Evolutionary conservation across 2,888 invertebrate genomes (phyloP), one percentile per base, ranked within the genome.

Genomic region (Chrysopilus asiliformis): DNA sequence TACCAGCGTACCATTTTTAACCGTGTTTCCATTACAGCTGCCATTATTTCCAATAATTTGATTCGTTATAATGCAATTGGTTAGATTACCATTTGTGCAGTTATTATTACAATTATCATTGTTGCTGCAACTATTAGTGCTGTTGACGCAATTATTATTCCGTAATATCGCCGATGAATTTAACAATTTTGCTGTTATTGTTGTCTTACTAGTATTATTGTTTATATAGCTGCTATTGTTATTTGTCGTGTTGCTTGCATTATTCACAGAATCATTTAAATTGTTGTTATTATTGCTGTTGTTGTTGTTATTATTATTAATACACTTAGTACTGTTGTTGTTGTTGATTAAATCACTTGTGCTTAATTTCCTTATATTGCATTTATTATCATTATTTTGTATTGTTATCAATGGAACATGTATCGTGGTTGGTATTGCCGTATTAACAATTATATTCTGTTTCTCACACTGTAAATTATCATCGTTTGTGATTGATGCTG

Each of bases 331-430:
- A n/a, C n/a, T n/a, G n/a, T n/a, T n/a, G n/a, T n/a, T n/a, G n/a
- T n/a, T n/a, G 15, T 19, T 32, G 9, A 6, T 19, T 18, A 32
- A 32, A 25, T 22, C 25, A 31, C 22, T 32, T 13, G 6, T 32
- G 14, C 36, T 30, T 30, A 9, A 34, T 24, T 29, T 12, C 29
- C 18, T 32, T 15, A 32, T 25, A 37, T 28, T 44, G 42, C 55
- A 46, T 44, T 51, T 53, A 41, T 56, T n/a, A n/a, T n/a, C 55
- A 45, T 46, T 54, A 33, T 48, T 55, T 49, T 58, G 57, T 45
- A 60, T 57, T 38, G 56, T 53, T 45, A 57, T 56, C 35, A 47
- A 41, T 37, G 48, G 48, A 35, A 48, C 44, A 40, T 48, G 47
- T 25, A 48, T 36, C 35, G 44, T 44, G 20, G 32, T 19, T 20